These are phyloP conservation scores for Prionailurus viverrinus DNA, from an alignment of 2,113 vertebrate species.

Conservation along the genomic window DNA sequence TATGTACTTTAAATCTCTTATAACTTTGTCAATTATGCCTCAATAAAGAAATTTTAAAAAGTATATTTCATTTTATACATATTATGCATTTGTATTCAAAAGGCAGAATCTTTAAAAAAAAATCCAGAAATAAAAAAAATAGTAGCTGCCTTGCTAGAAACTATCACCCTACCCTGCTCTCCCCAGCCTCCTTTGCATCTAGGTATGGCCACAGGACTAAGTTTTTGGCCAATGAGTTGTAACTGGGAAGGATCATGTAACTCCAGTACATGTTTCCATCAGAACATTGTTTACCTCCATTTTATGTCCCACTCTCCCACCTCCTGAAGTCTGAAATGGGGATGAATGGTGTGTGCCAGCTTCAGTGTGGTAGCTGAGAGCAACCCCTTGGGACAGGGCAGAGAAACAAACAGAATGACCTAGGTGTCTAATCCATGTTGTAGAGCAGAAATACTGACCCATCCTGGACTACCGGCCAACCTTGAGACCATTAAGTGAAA, in stretches of 20 bases:
- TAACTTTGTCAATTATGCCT: not conserved
- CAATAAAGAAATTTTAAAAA: not conserved
- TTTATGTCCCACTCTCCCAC: not conserved
- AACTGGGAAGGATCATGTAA: not conserved
- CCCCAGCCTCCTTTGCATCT: not conserved
- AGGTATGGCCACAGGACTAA: not conserved
- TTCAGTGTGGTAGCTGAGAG: not conserved
- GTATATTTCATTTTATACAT: not conserved
- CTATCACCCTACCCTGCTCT: not conserved
- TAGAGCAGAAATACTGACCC: not conserved
- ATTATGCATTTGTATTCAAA: not conserved
- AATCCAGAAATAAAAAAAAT: not conserved
- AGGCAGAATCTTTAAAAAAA: not conserved
- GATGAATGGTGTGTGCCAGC: not conserved
- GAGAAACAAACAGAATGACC: not conserved
- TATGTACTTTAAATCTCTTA: slow-evolving; percentile 22
- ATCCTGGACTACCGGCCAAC: not conserved
- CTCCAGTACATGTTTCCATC: not conserved
- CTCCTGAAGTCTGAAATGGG: not conserved
- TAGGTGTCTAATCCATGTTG: not conserved
- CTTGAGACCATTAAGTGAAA: not conserved
- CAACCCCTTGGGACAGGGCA: not conserved
- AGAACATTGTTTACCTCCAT: not conserved
- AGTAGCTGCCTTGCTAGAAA: not conserved
- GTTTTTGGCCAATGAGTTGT: not conserved